Evolutionary conservation across 2,797 vertebrate genomes (phyloP).

Genomic region (Etheostoma nigrum): DNA sequence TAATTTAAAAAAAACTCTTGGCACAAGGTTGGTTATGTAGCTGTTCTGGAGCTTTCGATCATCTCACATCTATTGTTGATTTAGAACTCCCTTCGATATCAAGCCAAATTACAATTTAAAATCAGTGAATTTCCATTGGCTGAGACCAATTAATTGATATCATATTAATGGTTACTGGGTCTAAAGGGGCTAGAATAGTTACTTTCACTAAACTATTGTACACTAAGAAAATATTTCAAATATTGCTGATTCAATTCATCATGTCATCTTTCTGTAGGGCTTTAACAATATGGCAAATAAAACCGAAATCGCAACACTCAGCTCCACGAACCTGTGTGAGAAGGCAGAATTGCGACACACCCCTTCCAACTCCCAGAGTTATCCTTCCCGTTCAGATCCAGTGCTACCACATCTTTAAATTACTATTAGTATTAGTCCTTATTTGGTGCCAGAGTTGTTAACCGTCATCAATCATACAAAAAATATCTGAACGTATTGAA

Average conservation of each 20-base stretch:
- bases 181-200: background rate
- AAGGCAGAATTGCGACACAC: no score
- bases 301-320: no score
- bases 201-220: background rate
- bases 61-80: background rate
- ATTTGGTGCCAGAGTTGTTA: no score
- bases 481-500: no score
- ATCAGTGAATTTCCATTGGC: background rate
- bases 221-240: background rate
- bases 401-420: no score
- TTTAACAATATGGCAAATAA: no score
- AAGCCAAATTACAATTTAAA: background rate
- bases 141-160: background rate
- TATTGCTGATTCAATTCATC: background rate
- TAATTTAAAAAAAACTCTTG: no score
- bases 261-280: background rate
- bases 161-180: background rate
- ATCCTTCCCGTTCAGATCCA: no score
- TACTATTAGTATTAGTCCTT: no score
- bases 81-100: background rate
- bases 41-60: background rate
- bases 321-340: no score
- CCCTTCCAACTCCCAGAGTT: no score
- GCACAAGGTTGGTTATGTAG: background rate
- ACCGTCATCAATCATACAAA: no score